Evolutionary conservation across 2,113 vertebrate genomes (phyloP).

Genomic region (Burhinus bistriatus): DNA sequence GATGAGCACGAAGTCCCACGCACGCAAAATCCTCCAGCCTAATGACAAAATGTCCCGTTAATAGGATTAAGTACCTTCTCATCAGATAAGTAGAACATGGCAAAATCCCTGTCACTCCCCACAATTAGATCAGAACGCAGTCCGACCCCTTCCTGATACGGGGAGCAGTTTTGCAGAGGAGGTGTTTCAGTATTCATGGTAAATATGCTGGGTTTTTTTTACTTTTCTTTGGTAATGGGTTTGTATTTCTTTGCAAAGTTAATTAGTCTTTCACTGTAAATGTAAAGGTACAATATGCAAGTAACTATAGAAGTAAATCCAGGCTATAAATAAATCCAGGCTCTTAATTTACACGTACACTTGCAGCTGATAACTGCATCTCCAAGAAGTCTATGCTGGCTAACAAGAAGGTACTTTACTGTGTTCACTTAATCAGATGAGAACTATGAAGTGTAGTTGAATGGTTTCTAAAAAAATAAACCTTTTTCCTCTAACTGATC

Average conservation of each 20-base stretch:
- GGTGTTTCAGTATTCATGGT: constrained; percentile 56
- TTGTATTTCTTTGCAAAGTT: not conserved
- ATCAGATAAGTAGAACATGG: constrained; percentile 70
- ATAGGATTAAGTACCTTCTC: constrained; percentile 79
- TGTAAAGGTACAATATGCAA: not conserved
- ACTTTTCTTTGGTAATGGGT: not conserved
- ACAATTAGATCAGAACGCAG: constrained; percentile 65
- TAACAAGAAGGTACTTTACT: not conserved
- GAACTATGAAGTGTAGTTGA: not conserved
- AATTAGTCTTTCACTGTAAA: not conserved
- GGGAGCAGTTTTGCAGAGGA: constrained; percentile 46
- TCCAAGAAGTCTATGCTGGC: not conserved
- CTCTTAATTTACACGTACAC: not conserved
- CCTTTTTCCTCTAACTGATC: not conserved
- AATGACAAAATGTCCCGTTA: constrained; percentile 63
- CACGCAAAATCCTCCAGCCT: constrained; percentile 9
- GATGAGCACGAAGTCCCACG: not conserved
- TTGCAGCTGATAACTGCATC: not conserved
- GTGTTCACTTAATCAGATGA: not conserved
- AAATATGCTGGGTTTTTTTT: constrained; percentile 18
- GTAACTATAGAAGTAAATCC: not conserved
- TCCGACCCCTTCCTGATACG: constrained; percentile 26
- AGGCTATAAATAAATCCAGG: not conserved
- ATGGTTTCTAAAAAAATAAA: not conserved
- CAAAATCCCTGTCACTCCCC: constrained; percentile 65